phyloP scores from a whole-genome alignment of 2,797 vertebrate species.

The Stomatorhinus walkeri region DNA sequence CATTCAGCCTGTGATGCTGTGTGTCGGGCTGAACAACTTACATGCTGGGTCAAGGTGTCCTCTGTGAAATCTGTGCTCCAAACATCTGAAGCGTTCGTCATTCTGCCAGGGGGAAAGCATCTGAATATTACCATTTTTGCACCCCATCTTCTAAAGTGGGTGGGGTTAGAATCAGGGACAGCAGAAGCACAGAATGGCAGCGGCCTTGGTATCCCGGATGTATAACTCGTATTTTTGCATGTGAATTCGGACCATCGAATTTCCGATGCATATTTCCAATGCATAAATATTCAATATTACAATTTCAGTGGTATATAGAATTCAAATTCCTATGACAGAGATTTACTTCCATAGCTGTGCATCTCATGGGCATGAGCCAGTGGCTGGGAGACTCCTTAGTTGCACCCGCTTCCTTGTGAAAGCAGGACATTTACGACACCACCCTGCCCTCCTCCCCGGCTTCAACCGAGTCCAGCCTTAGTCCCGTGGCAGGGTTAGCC shows the following conservation, averaged over 20 bases:
- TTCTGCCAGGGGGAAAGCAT: slow-evolving; percentile 33
- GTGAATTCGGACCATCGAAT: no score
- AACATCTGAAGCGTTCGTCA: slow-evolving; percentile 55
- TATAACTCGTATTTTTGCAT: no score
- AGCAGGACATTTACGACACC: not conserved
- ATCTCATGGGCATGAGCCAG: not conserved
- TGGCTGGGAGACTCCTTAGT: not conserved
- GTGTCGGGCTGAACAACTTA: slow-evolving; percentile 34
- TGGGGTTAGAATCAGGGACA: not conserved
- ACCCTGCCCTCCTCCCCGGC: not conserved
- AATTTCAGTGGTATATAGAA: no score
- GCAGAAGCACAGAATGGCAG: not conserved
- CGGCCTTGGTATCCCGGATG: no score
- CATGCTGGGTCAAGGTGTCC: slow-evolving; percentile 42
- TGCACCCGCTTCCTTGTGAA: not conserved
- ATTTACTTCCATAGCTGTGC: not conserved
- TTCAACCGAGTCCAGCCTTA: not conserved
- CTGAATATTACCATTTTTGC: not conserved
- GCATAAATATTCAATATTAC: no score
- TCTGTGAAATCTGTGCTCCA: slow-evolving; percentile 50
- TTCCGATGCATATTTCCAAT: no score
- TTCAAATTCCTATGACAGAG: no score
- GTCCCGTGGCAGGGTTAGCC: not conserved
- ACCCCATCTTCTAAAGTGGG: not conserved
- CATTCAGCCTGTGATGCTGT: not conserved